These are phyloP conservation scores for Ceraclea dissimilis DNA, from an alignment of 2,888 invertebrate species.

Conservation along the genomic window DNA sequence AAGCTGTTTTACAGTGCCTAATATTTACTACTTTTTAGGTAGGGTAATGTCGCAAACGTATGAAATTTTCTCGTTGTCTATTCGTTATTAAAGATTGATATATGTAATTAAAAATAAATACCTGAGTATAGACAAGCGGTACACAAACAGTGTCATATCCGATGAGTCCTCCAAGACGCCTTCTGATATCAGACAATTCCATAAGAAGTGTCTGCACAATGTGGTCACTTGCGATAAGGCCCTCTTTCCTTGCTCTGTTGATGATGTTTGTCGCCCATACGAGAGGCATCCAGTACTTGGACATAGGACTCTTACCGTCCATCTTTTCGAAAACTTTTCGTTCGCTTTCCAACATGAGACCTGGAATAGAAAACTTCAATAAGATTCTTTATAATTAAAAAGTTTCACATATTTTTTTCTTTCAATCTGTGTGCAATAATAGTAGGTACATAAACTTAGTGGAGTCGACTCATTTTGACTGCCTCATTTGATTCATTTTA, in stretches of 20 bases:
- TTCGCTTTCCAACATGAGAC: conserved; percentile 86
- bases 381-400: too few species aligned
- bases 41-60: too few species aligned
- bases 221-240: conserved; percentile 79
- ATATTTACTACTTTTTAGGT: too few species aligned
- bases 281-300: conserved; percentile 85
- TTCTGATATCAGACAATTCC: conserved; percentile 82
- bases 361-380: conserved; percentile 48
- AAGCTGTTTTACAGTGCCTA: too few species aligned
- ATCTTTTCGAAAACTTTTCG: conserved; percentile 85
- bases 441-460: neutral
- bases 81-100: neutral
- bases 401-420: too few species aligned
- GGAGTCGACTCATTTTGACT: too few species aligned
- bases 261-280: conserved; percentile 92
- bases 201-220: conserved; percentile 85
- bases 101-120: conserved; percentile 32
- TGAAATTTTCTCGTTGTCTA: too few species aligned
- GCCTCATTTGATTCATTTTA: too few species aligned
- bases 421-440: neutral
- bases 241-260: conserved; percentile 78
- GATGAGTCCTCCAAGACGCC: conserved; percentile 75
- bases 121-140: conserved; percentile 88
- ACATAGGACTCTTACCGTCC: conserved; percentile 85
- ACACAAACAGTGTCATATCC: conserved; percentile 90